A percentile compares a stretch with the other conserved stretches of the same genome.
These are phyloP conservation scores for Entomyzon cyanotis DNA, from an alignment of 2,113 vertebrate genomes.

Conservation along the genomic window DNA sequence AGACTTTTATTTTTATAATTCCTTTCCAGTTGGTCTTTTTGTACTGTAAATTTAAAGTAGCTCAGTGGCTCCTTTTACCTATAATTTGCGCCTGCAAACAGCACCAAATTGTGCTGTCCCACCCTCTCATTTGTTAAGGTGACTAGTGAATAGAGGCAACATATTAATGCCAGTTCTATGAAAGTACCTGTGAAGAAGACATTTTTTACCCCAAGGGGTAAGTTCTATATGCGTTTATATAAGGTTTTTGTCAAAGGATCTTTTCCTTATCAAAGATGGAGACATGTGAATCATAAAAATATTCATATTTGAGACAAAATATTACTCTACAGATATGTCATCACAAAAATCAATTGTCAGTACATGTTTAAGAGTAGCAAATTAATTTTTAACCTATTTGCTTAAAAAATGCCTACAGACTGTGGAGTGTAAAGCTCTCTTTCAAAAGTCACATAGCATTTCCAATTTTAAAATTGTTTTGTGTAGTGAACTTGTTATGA, in stretches of 20 bases:
- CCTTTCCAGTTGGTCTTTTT: constrained; percentile 57
- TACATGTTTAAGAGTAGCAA: background rate
- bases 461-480: background rate
- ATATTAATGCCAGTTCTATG: constrained; percentile 36
- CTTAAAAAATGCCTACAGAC: background rate
- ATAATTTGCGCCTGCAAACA: constrained; percentile 52
- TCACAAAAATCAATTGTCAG: background rate
- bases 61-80: constrained; percentile 8
- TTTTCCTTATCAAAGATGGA: background rate
- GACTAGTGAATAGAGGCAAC: constrained; percentile 1
- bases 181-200: background rate
- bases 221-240: background rate
- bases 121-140: constrained; percentile 20
- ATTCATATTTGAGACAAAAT: background rate
- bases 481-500: background rate
- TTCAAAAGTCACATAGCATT: background rate
- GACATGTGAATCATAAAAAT: background rate
- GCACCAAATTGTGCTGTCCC: background rate
- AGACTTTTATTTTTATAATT: constrained; percentile 42
- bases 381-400: background rate
- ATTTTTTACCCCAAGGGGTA: background rate
- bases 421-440: background rate
- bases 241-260: background rate
- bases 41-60: constrained; percentile 58
- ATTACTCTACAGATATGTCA: background rate